phyloP scores from a whole-genome alignment of 1,140 invertebrate genomes.

The Mycetomoellerius zeteki region DNA sequence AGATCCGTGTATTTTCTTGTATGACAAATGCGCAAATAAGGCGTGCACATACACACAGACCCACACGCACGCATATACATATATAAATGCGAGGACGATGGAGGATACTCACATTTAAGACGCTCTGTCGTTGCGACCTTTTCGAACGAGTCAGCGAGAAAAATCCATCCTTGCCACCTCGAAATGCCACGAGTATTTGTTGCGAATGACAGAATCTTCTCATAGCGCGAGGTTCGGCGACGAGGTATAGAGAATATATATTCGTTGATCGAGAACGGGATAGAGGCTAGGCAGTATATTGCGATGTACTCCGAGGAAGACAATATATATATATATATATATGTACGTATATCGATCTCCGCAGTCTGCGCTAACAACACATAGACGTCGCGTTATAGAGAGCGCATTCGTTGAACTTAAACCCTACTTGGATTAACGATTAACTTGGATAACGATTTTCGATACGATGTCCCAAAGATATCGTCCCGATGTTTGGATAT shows the following conservation, averaged over 20 bases:
- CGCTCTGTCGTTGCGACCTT: slow-evolving; percentile 69
- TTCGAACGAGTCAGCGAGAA: slow-evolving; percentile 60
- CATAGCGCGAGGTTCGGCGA: slow-evolving; percentile 38
- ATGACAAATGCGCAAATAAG: slow-evolving; percentile 57
- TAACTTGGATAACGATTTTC: slow-evolving; percentile 8
- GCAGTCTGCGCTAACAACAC: slow-evolving; percentile 1
- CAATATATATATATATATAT: slow-evolving; percentile 14
- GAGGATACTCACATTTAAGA: slow-evolving; percentile 33
- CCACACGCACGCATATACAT: background rate
- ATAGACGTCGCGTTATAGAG: slow-evolving; percentile 2
- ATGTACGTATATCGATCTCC: slow-evolving; percentile 30
- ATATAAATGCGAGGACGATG: background rate
- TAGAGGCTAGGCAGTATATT: slow-evolving; percentile 27
- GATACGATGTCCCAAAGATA: background rate
- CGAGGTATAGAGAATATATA: slow-evolving; percentile 22
- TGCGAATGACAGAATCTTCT: slow-evolving; percentile 77
- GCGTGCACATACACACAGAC: background rate
- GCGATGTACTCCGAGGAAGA: slow-evolving; percentile 15
- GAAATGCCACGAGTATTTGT: slow-evolving; percentile 75
- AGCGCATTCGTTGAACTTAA: slow-evolving; percentile 31
- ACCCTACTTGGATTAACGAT: slow-evolving; percentile 23
- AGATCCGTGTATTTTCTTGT: background rate
- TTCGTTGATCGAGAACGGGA: slow-evolving; percentile 33
- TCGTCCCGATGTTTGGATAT: slow-evolving; percentile 5
- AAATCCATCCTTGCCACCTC: slow-evolving; percentile 69